Evolutionary conservation across 2,113 vertebrate species (phyloP).

Genomic region (Pica pica): DNA sequence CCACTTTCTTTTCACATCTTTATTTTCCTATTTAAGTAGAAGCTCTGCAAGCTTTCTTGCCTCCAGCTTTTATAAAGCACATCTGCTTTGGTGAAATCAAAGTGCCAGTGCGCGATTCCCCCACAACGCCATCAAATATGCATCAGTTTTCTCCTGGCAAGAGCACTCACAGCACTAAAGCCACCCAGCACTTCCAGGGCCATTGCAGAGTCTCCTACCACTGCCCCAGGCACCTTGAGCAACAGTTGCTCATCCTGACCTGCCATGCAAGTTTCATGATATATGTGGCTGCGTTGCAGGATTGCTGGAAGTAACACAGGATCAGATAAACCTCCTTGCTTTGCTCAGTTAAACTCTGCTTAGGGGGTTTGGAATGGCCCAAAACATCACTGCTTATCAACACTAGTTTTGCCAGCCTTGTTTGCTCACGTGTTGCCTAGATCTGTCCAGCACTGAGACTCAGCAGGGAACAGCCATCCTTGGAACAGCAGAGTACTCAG

Average conservation of each 20-base stretch:
- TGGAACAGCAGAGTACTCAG: neutral
- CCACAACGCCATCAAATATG: accelerated
- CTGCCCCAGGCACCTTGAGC: neutral
- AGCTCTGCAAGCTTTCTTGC: neutral
- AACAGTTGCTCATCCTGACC: neutral
- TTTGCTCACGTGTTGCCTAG: accelerated
- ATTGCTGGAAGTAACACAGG: neutral
- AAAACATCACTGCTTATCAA: neutral
- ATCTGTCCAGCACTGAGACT: neutral
- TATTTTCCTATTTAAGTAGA: neutral
- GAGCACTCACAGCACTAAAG: neutral
- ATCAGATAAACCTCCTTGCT: neutral
- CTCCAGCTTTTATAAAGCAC: neutral
- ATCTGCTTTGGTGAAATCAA: neutral
- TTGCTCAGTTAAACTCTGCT: neutral
- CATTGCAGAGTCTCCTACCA: neutral
- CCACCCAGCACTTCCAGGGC: neutral
- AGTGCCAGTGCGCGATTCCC: neutral
- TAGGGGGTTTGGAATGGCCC: neutral
- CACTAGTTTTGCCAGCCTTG: neutral
- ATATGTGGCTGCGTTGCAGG: neutral
- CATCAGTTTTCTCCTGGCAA: neutral
- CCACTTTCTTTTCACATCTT: neutral
- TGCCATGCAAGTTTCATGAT: accelerated
- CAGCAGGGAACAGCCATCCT: neutral